Evolutionary conservation across 1,140 invertebrate genomes (phyloP).

Genomic region (Caerostris darwini): DNA sequence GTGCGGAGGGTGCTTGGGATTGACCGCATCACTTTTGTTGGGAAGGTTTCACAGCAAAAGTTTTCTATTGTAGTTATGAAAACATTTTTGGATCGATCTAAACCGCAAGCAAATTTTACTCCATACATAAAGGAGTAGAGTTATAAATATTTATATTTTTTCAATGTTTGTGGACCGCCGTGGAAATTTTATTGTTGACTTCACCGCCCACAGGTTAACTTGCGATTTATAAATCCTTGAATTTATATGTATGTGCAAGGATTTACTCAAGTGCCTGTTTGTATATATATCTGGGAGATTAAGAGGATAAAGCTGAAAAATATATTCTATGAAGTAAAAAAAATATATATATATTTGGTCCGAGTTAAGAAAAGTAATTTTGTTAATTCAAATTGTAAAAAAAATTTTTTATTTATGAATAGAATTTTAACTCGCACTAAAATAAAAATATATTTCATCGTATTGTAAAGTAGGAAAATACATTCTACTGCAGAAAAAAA

Average conservation of each 20-base stretch:
- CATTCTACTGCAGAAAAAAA: too few species aligned
- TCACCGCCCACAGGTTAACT: neutral
- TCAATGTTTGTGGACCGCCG: neutral
- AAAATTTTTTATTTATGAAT: too few species aligned
- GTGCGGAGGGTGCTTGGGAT: neutral
- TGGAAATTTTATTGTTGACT: constrained; percentile 10
- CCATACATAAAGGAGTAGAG: neutral
- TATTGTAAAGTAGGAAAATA: too few species aligned
- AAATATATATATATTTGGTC: too few species aligned
- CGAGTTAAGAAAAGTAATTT: too few species aligned
- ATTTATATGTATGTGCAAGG: neutral
- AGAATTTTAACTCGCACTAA: too few species aligned
- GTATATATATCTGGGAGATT: neutral
- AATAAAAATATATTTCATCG: too few species aligned
- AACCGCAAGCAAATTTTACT: neutral
- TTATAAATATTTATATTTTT: constrained; percentile 40
- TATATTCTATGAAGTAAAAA: too few species aligned
- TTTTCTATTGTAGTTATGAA: neutral
- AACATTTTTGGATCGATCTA: constrained; percentile 13
- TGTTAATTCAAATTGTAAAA: too few species aligned
- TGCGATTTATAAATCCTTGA: neutral
- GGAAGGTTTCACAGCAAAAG: neutral
- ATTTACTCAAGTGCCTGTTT: too few species aligned
- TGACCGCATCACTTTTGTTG: neutral
- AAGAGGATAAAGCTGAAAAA: neutral